Percentiles rank a stretch among this genome's conserved stretches.
Conservation (phyloP, 1,140 invertebrate genomes). For the Cotesia typhae region DNA sequence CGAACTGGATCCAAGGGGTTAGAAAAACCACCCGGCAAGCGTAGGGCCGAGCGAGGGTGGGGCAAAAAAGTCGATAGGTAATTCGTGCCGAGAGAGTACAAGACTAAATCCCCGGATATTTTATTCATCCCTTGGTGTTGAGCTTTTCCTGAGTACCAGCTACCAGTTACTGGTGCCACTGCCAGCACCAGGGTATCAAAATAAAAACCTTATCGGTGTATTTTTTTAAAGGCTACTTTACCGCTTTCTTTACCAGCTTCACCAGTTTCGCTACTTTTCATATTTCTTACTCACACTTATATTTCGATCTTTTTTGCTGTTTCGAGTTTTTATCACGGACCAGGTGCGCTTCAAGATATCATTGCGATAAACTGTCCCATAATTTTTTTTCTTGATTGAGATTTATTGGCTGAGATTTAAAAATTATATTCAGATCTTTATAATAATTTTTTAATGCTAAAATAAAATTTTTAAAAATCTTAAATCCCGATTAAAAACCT, state of each 20-base stretch:
- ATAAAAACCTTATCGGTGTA: constrained; percentile 36
- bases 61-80: constrained; percentile 39
- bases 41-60: no score
- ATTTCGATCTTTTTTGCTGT: no score
- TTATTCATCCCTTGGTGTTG: constrained; percentile 37
- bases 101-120: constrained; percentile 30
- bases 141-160: background rate
- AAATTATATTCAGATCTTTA: no score
- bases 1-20: no score
- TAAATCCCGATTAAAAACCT: no score
- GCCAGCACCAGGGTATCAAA: background rate
- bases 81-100: constrained; percentile 37
- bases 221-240: constrained; percentile 31
- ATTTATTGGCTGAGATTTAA: no score
- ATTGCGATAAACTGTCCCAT: constrained; percentile 35
- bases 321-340: background rate
- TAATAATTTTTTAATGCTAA: no score
- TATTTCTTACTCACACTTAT: no score
- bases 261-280: background rate
- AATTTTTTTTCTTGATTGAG: constrained; percentile 25
- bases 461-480: no score
- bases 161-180: no score
- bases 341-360: constrained; percentile 28
- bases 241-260: background rate
- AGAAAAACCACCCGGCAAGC: no score